Percentiles rank a stretch among this genome's conserved stretches.
Conservation (phyloP, 2,113 vertebrate species). For the Chaetura pelagica region DNA sequence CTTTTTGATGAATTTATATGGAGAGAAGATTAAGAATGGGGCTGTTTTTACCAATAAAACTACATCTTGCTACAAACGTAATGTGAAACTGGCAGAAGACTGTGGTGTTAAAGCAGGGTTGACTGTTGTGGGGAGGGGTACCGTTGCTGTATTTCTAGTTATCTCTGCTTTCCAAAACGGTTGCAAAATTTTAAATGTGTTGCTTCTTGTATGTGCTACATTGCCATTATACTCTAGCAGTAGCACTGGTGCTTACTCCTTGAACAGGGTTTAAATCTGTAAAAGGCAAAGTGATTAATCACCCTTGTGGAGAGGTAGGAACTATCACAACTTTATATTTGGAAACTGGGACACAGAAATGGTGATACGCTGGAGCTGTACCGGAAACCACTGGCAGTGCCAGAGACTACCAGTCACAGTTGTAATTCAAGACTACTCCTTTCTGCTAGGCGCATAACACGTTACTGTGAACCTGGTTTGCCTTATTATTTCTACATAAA, state of each 20-base stretch:
- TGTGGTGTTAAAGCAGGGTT: not conserved
- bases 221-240: not conserved
- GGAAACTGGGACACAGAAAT: constrained; percentile 41
- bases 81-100: not conserved
- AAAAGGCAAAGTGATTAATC: constrained; percentile 12
- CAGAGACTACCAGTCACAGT: not conserved
- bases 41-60: not conserved
- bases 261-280: not conserved
- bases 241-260: not conserved
- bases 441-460: not conserved
- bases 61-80: not conserved
- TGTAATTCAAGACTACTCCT: constrained; percentile 13
- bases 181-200: fast-evolving
- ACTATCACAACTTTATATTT: constrained; percentile 30
- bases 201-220: not conserved
- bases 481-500: not conserved
- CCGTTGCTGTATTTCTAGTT: not conserved
- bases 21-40: not conserved
- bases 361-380: not conserved
- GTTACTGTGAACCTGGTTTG: not conserved
- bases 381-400: constrained; percentile 16
- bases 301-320: not conserved
- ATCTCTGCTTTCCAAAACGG: not conserved
- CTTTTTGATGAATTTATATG: not conserved
- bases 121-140: not conserved